Evolutionary conservation across 2,888 invertebrate genomes (phyloP).

Genomic region (Nemurella pictetii): DNA sequence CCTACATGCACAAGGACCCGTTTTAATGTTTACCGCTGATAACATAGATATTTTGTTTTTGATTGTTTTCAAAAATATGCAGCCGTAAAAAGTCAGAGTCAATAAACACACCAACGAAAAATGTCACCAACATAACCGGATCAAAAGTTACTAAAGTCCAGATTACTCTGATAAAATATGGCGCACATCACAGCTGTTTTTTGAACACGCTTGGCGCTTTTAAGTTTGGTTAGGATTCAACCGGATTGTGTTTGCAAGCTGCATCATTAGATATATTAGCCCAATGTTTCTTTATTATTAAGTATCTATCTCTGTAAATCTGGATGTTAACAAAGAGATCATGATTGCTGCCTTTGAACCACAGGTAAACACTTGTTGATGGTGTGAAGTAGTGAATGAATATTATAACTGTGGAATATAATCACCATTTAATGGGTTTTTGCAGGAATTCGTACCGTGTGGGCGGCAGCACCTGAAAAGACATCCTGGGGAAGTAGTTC

Average conservation of each 20-base stretch:
- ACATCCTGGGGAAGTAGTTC: slow-evolving; percentile 72
- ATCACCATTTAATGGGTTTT: slow-evolving; percentile 31
- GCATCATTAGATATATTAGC: neutral
- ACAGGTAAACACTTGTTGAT: slow-evolving; percentile 61
- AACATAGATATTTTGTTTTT: neutral
- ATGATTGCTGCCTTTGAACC: slow-evolving; percentile 92
- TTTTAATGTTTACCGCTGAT: too few relatives aligned
- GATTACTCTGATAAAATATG: neutral
- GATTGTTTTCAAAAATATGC: neutral
- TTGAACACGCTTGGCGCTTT: neutral
- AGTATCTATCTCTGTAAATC: slow-evolving; percentile 62
- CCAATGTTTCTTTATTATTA: neutral
- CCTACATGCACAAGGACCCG: neutral
- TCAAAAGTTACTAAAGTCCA: neutral
- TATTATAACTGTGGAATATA: slow-evolving; percentile 30
- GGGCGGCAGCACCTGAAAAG: slow-evolving; percentile 77
- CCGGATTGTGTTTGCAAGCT: neutral
- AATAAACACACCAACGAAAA: neutral
- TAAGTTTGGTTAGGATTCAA: neutral
- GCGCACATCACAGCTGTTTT: neutral
- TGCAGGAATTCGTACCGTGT: slow-evolving; percentile 84
- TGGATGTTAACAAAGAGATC: slow-evolving; percentile 81
- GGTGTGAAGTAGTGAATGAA: slow-evolving; percentile 8
- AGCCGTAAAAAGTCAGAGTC: neutral
- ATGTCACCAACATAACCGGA: neutral